A percentile compares a stretch with the other conserved stretches of the same genome.
Evolutionary conservation across 1,140 invertebrate species (phyloP).

Genomic region (Drosophila bipectinata): DNA sequence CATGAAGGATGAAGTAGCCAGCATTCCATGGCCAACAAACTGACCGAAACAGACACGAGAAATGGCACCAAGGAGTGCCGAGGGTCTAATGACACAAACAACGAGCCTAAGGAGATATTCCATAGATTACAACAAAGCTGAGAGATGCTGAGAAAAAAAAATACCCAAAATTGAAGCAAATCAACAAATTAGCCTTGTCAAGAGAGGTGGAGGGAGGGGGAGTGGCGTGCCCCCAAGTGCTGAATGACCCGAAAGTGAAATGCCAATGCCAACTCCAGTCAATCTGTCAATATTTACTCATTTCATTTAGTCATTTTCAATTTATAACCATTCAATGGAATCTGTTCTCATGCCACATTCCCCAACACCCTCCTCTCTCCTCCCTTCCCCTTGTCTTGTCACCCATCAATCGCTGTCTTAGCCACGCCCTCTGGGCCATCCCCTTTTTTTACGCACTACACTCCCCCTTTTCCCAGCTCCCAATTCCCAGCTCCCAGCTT

Average conservation of each 20-base stretch:
- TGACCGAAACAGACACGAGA: slow-evolving; percentile 43
- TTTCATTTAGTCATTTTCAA: slow-evolving; percentile 81
- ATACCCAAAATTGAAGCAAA: slow-evolving; percentile 70
- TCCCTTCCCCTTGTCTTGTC: not conserved
- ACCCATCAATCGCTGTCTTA: slow-evolving; percentile 55
- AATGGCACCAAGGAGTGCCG: slow-evolving; percentile 2
- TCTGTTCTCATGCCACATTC: slow-evolving; percentile 23
- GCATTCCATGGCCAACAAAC: slow-evolving; percentile 19
- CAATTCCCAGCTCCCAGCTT: not conserved
- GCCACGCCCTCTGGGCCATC: not conserved
- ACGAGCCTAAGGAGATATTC: not conserved
- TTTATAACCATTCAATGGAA: slow-evolving; percentile 81
- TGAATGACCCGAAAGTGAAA: slow-evolving; percentile 3
- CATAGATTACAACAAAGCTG: slow-evolving; percentile 16
- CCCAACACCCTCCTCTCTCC: not conserved
- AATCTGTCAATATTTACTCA: slow-evolving; percentile 81
- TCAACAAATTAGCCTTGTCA: slow-evolving; percentile 80
- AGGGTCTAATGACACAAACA: slow-evolving; percentile 64
- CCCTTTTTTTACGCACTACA: slow-evolving; percentile 33
- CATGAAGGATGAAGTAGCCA: not conserved
- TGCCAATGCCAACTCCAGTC: slow-evolving; percentile 56
- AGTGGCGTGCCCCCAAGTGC: not conserved
- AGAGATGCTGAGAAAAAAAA: slow-evolving; percentile 3
- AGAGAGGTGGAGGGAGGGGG: slow-evolving; percentile 9
- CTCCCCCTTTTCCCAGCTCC: not conserved